phyloP scores from a whole-genome alignment of 1,140 invertebrate species.

The Zaprionus africanus region DNA sequence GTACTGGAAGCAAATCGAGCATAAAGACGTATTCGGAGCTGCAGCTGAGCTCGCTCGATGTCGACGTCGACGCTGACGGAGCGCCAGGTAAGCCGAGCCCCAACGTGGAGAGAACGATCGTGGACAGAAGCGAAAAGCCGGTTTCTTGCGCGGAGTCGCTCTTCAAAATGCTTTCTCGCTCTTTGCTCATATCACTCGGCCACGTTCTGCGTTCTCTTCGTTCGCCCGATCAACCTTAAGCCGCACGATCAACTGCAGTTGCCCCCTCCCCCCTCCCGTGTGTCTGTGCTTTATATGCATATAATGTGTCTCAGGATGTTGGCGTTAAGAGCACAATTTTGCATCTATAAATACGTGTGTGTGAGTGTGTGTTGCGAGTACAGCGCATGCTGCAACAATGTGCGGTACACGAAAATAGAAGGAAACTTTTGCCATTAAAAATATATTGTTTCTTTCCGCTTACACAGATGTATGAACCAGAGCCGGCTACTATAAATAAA shows the following conservation, averaged over 20 bases:
- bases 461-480: neutral
- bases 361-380: neutral
- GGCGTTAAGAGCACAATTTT: slow-evolving; percentile 10
- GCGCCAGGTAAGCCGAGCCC: slow-evolving; percentile 58
- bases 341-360: slow-evolving; percentile 1
- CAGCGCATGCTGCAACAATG: slow-evolving; percentile 1
- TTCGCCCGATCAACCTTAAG: neutral
- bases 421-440: neutral
- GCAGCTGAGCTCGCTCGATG: slow-evolving; percentile 24
- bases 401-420: neutral
- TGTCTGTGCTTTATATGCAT: slow-evolving; percentile 35
- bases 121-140: slow-evolving; percentile 54
- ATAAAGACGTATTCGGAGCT: slow-evolving; percentile 61
- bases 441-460: neutral
- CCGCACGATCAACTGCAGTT: neutral
- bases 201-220: neutral
- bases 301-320: slow-evolving; percentile 9
- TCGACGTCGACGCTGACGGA: slow-evolving; percentile 19
- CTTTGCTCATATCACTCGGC: neutral
- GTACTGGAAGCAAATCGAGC: slow-evolving; percentile 79
- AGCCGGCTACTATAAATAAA: neutral
- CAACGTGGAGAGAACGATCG: slow-evolving; percentile 41
- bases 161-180: neutral
- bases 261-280: neutral
- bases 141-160: slow-evolving; percentile 35